A percentile compares a stretch with the other conserved stretches of the same genome.
These are phyloP conservation scores for Drosophila parthenogenetica DNA, from an alignment of 2,888 invertebrate species.

Conservation along the genomic window DNA sequence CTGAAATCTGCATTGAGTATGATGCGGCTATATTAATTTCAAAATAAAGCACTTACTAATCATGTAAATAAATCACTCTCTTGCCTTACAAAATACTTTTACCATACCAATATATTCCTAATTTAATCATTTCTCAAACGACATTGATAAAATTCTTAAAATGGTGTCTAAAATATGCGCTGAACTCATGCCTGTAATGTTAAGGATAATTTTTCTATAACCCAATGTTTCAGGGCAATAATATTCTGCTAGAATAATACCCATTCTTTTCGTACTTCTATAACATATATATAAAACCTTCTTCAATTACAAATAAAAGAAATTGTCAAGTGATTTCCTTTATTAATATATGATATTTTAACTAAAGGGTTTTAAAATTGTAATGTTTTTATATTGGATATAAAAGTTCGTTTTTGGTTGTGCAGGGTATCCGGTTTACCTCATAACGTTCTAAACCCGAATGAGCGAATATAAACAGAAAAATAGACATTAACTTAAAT, in stretches of 20 bases:
- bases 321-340: constrained; percentile 8
- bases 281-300: not conserved
- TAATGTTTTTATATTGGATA: constrained; percentile 4
- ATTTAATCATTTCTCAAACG: not conserved
- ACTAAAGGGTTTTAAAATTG: not conserved
- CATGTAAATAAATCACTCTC: too few species aligned
- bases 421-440: not conserved
- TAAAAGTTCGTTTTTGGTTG: constrained; percentile 12
- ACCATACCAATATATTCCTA: not conserved
- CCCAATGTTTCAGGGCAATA: too few species aligned
- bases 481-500: constrained; percentile 2
- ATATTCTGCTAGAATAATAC: too few species aligned
- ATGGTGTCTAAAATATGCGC: too few species aligned
- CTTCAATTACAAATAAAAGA: not conserved
- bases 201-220: not conserved
- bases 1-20: not conserved
- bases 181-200: not conserved
- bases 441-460: constrained; percentile 2
- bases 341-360: constrained; percentile 1
- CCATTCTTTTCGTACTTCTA: too few species aligned
- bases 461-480: not conserved
- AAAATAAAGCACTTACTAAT: not conserved
- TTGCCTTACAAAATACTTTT: too few species aligned
- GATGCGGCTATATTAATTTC: not conserved
- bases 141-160: not conserved